Evolutionary conservation across 2,113 vertebrate species (phyloP), one percentile per base, ranked within the genome.

Genomic region (Reinhardtius hippoglossoides): DNA sequence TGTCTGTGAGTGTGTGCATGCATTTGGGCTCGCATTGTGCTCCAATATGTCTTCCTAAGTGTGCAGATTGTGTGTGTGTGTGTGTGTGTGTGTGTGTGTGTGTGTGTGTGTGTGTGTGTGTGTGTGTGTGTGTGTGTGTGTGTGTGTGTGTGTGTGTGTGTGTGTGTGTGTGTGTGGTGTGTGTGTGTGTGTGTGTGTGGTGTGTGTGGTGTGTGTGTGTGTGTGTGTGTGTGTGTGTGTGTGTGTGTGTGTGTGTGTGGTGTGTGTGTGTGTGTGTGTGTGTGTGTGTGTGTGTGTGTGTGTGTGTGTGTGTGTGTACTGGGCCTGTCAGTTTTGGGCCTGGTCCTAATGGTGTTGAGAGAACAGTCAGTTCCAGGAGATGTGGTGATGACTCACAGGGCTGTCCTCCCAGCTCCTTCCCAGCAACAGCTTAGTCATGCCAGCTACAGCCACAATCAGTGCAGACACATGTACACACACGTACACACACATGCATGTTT

Each of bases 371-470:
- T 93, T 94, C 90, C 92, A 91, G 89, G 92, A 93, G 79, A 90
- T 85, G 90, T 91, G 90, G 89, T 91, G 91, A 93, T 95, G 93
- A 95, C 87, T 92, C 89, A 93, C 77, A 81, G 89, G 85, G 86
- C 86, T 85, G 89, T 93, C 87, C 90, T 93, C 92, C 88, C 89
- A 93, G 90, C 87, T 88, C 82, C 87, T 94, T 94, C 92, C 93
- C 93, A 95, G 92, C 88, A 95, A 90, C 87, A 90, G 84, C 80
- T 93, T 86, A 92, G 87, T 92, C 91, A 94, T 83, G 86, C 91
- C 91, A 92, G 90, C 88, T 87, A 85, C 76, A 81, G 87, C 91
- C 89, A 81, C 91, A 92, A 72, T 78, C 59, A 75, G 74, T 66
- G 44, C 67, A 58, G 57, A 57, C 44, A 61, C 54, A 72, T 52